Evolutionary conservation across 2,113 vertebrate genomes (phyloP).

Genomic region (Phylloscopus trochiloides): DNA sequence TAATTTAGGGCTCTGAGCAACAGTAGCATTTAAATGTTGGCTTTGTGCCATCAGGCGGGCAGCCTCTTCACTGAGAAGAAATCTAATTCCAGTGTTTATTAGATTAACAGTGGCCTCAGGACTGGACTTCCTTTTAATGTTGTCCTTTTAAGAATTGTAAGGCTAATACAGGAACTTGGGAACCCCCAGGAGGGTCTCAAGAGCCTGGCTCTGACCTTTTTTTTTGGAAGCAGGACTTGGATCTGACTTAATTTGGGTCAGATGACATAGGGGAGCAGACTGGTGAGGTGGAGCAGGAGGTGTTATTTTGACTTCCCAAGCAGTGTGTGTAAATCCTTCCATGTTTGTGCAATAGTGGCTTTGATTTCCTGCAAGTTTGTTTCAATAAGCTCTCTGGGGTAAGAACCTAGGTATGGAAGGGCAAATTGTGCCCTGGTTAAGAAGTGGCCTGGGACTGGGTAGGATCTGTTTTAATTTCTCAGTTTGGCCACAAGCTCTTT

Average conservation of each 20-base stretch:
- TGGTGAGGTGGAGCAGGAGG: neutral
- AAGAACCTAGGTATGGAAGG: neutral
- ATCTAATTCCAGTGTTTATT: slow-evolving; percentile 69
- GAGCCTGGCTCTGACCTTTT: slow-evolving; percentile 11
- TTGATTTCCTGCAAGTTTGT: slow-evolving; percentile 55
- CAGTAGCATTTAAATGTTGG: slow-evolving; percentile 73
- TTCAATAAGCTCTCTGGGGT: slow-evolving; percentile 40
- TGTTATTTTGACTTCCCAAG: slow-evolving; percentile 50
- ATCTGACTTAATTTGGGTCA: slow-evolving; percentile 19
- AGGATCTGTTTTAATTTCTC: slow-evolving; percentile 27
- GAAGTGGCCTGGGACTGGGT: neutral
- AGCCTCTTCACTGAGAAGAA: slow-evolving; percentile 61
- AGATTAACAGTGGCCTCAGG: slow-evolving; percentile 62
- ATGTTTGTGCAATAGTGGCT: neutral
- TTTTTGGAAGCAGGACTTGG: neutral
- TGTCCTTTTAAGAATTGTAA: slow-evolving; percentile 49
- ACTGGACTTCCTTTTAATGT: slow-evolving; percentile 61
- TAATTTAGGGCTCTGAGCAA: slow-evolving; percentile 71
- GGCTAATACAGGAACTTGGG: slow-evolving; percentile 45
- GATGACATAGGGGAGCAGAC: neutral
- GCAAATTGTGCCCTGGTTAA: neutral
- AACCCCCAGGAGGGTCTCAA: slow-evolving; percentile 18
- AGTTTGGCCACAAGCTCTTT: neutral
- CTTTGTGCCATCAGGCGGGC: slow-evolving; percentile 55
- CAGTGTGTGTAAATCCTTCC: slow-evolving; percentile 44